Percentiles rank a stretch among this genome's conserved stretches.
Evolutionary conservation across 2,888 invertebrate species (phyloP).

Genomic region (Erannis defoliaria): DNA sequence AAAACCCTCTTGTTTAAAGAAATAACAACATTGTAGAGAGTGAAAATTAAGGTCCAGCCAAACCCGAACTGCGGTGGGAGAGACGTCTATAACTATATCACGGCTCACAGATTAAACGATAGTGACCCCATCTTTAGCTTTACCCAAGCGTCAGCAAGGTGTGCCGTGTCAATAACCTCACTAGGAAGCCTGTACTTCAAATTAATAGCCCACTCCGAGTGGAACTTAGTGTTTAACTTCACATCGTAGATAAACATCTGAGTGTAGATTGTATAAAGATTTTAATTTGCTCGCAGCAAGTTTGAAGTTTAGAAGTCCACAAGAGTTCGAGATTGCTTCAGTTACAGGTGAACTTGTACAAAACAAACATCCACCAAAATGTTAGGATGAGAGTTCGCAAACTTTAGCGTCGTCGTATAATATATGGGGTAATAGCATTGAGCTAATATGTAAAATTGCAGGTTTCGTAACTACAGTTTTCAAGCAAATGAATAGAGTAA

Average conservation of each 20-base stretch:
- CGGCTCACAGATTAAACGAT: conserved; percentile 6
- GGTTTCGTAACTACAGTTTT: no score
- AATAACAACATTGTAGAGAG: no score
- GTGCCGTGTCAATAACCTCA: conserved; percentile 71
- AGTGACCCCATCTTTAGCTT: conserved; percentile 5
- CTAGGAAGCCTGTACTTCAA: conserved; percentile 73
- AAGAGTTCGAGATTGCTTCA: conserved; percentile 16
- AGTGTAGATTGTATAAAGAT: conserved; percentile 6
- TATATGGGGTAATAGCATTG: conserved; percentile 9
- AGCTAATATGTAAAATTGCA: no score
- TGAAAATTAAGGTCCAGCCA: neutral
- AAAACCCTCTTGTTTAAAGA: no score
- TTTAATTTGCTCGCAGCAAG: conserved; percentile 18
- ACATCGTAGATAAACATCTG: conserved; percentile 14
- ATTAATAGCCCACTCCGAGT: conserved; percentile 68
- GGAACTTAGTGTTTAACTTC: conserved; percentile 40
- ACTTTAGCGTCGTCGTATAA: conserved; percentile 6
- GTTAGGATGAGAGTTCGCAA: conserved; percentile 15
- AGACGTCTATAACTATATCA: neutral
- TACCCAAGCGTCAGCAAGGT: conserved; percentile 67
- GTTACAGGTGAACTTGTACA: conserved; percentile 26
- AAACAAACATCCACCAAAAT: conserved; percentile 18
- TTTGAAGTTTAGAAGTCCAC: conserved; percentile 9
- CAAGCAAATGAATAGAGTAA: no score
- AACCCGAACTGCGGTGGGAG: neutral